phyloP scores from a whole-genome alignment of 2,888 invertebrate species.

The Stenurella melanura region DNA sequence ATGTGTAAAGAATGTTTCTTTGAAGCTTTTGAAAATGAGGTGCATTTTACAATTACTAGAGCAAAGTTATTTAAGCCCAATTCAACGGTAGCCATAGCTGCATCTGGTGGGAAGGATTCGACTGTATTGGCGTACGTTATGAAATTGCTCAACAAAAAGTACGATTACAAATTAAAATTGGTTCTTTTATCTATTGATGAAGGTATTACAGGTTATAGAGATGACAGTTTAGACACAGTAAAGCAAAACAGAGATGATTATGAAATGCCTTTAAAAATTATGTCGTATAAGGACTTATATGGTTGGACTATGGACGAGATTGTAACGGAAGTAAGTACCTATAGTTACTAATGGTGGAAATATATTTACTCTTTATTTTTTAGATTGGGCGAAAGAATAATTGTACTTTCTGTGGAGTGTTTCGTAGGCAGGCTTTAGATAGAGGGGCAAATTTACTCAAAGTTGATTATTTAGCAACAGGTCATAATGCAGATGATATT shows the following conservation, averaged over 20 bases:
- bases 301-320: slow-evolving; percentile 99
- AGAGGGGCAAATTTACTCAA: slow-evolving; percentile 91
- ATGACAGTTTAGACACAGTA: slow-evolving; percentile 97
- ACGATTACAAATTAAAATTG: slow-evolving; percentile 92
- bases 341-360: slow-evolving; percentile 11
- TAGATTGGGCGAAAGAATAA: slow-evolving; percentile 92
- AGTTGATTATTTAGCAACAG: slow-evolving; percentile 96
- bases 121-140: slow-evolving; percentile 97
- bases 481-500: slow-evolving; percentile 97
- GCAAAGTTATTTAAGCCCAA: slow-evolving; percentile 88
- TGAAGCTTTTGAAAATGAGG: slow-evolving; percentile 94
- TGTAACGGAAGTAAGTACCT: slow-evolving; percentile 85
- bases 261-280: slow-evolving; percentile 92
- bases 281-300: slow-evolving; percentile 97
- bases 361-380: slow-evolving; percentile 51
- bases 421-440: slow-evolving; percentile 96
- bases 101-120: slow-evolving; percentile 97
- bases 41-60: slow-evolving; percentile 91
- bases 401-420: slow-evolving; percentile 97
- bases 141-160: slow-evolving; percentile 91
- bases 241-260: slow-evolving; percentile 96
- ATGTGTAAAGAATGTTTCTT: slow-evolving; percentile 97
- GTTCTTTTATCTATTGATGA: slow-evolving; percentile 97
- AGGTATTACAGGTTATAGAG: slow-evolving; percentile 96
- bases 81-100: slow-evolving; percentile 93